phyloP scores from a whole-genome alignment of 2,888 invertebrate species.

The Xestia sexstrigata region DNA sequence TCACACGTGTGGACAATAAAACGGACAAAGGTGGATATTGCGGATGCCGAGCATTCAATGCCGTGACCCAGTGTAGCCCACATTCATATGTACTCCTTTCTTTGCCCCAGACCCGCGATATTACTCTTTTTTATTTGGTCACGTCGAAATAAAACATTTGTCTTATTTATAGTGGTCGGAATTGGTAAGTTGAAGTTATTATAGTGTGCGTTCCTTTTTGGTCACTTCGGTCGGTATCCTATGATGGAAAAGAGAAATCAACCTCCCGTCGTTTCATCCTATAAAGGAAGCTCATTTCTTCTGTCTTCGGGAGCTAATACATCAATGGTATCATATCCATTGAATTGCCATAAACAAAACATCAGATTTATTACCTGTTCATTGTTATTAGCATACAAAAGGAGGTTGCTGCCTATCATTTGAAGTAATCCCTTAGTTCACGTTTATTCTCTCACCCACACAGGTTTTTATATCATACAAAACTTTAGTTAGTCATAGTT shows the following conservation, averaged over 20 bases:
- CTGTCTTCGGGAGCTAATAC: neutral
- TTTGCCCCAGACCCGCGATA: slow-evolving; percentile 30
- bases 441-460: neutral
- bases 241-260: too few relatives aligned
- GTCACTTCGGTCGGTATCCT: slow-evolving; percentile 5
- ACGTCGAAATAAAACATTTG: slow-evolving; percentile 61
- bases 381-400: neutral
- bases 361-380: neutral
- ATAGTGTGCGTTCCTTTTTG: slow-evolving; percentile 8
- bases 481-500: slow-evolving; percentile 17
- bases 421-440: too few relatives aligned
- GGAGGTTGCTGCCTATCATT: neutral
- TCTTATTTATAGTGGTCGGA: slow-evolving; percentile 55
- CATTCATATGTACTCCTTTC: slow-evolving; percentile 51
- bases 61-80: slow-evolving; percentile 43
- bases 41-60: slow-evolving; percentile 60
- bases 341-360: neutral
- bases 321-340: neutral
- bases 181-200: slow-evolving; percentile 39
- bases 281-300: too few relatives aligned
- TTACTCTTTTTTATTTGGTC: slow-evolving; percentile 49
- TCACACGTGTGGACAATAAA: slow-evolving; percentile 62
- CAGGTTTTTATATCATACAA: slow-evolving; percentile 1
- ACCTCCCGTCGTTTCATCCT: too few relatives aligned
- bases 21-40: slow-evolving; percentile 61